Evolutionary conservation across 2,888 invertebrate species (phyloP).

Genomic region (Anticlea derivata): DNA sequence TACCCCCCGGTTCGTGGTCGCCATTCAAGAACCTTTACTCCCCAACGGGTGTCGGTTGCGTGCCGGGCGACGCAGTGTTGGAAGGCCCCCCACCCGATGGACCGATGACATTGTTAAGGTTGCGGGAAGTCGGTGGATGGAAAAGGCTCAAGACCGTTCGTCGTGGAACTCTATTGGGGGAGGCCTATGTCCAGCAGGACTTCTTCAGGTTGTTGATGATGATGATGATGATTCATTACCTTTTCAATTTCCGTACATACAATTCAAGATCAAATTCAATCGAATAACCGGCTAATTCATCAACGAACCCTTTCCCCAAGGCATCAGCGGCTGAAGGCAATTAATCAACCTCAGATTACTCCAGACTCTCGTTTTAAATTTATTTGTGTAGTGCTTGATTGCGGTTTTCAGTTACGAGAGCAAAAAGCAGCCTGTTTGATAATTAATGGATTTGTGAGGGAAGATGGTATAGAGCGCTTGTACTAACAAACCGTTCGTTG

Average conservation of each 20-base stretch:
- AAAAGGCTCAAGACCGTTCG: no score
- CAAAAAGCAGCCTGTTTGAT: conserved; percentile 47
- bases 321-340: conserved; percentile 39
- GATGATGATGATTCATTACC: no score
- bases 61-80: no score
- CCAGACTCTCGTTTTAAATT: conserved; percentile 51
- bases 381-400: conserved; percentile 52
- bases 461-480: conserved; percentile 11
- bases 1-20: no score
- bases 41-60: no score
- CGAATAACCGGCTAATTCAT: conserved; percentile 20
- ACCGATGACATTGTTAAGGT: no score
- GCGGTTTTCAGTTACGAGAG: conserved; percentile 52
- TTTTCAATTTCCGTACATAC: conserved; percentile 2
- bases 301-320: conserved; percentile 36
- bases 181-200: no score
- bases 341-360: conserved; percentile 60
- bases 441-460: conserved; percentile 48
- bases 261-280: conserved; percentile 15
- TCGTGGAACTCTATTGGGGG: no score
- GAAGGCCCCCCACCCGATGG: no score
- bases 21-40: no score
- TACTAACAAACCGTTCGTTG: background rate
- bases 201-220: no score
- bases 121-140: no score